phyloP scores from a whole-genome alignment of 2,888 invertebrate genomes.

The Ametastegia equiseti region DNA sequence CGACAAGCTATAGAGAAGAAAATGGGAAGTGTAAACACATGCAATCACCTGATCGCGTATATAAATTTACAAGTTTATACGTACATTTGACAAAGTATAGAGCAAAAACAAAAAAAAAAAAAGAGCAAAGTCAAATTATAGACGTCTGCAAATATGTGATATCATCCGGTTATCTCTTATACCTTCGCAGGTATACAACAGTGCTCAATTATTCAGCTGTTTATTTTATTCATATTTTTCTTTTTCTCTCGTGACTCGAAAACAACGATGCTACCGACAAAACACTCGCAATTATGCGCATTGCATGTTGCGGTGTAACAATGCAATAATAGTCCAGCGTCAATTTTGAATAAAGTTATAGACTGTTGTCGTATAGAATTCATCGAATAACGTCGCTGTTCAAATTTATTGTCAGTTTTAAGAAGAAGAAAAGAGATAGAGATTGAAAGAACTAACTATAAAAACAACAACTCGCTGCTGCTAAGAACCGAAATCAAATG shows the following conservation, averaged over 20 bases:
- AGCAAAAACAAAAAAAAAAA: not conserved
- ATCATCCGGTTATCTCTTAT: not conserved
- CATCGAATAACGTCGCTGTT: no score
- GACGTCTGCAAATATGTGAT: not conserved
- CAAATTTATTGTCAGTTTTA: not conserved
- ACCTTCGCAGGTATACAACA: not conserved
- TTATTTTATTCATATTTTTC: no score
- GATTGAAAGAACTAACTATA: no score
- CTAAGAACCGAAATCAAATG: no score
- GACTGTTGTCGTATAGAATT: not conserved
- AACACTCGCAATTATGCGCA: not conserved
- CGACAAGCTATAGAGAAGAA: no score
- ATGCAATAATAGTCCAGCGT: no score
- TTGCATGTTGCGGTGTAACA: no score
- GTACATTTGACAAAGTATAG: not conserved
- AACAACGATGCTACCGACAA: not conserved
- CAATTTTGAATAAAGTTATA: no score
- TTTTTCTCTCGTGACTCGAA: not conserved
- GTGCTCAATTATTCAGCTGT: not conserved
- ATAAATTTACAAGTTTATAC: not conserved
- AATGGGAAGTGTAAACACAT: no score
- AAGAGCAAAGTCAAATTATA: not conserved
- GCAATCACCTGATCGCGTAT: not conserved
- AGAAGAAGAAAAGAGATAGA: not conserved
- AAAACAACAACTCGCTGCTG: no score